Conservation (phyloP, 1,140 invertebrate genomes). For the Listronotus bonariensis region DNA sequence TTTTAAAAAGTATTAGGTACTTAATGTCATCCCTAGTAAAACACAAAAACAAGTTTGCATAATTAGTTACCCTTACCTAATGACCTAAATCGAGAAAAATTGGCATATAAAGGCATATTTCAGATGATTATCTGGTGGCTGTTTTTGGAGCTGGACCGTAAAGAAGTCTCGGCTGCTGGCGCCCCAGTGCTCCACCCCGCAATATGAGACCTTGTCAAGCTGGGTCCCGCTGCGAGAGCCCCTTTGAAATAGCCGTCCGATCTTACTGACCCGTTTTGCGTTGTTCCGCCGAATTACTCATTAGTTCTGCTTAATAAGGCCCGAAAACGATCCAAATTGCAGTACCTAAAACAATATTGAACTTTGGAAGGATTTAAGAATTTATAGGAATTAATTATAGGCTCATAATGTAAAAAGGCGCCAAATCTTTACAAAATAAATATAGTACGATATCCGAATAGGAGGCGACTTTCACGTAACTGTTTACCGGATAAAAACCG, state of each 20-base stretch:
- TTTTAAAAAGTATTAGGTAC: no score
- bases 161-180: conserved; percentile 38
- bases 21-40: no score
- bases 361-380: no score
- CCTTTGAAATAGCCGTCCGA: conserved; percentile 11
- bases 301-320: conserved; percentile 27
- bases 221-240: conserved; percentile 21
- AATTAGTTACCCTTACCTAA: conserved; percentile 7
- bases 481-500: no score
- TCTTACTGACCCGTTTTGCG: conserved; percentile 1
- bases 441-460: no score
- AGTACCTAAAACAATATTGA: no score
- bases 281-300: conserved; percentile 32
- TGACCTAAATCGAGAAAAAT: conserved; percentile 11
- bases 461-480: no score
- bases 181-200: conserved; percentile 46
- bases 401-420: no score
- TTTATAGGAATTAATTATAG: no score
- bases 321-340: background rate
- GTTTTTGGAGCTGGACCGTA: conserved; percentile 41
- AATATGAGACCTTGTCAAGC: conserved; percentile 41
- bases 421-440: no score
- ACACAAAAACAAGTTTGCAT: no score
- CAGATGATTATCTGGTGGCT: conserved; percentile 38
- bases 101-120: conserved; percentile 20